Percentiles rank a stretch among this genome's conserved stretches.
Evolutionary conservation across 1,140 invertebrate genomes (phyloP).

Genomic region (Cardiocondyla obscurior): DNA sequence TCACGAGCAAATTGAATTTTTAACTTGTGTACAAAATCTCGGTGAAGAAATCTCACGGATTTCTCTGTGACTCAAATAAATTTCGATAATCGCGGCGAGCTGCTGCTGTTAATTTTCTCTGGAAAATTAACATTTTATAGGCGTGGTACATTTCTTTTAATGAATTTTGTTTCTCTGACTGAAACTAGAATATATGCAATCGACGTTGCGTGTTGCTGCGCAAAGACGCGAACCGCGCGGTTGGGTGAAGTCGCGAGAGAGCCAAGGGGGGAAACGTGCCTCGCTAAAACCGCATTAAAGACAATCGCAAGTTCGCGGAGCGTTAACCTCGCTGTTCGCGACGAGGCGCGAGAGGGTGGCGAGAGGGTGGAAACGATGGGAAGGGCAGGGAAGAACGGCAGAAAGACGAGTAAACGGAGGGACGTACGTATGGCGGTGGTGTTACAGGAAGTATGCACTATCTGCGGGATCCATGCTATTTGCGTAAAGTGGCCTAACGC

Average conservation of each 20-base stretch:
- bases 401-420: slow-evolving; percentile 60
- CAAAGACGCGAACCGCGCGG: background rate
- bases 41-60: slow-evolving; percentile 5
- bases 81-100: slow-evolving; percentile 39
- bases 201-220: background rate
- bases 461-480: slow-evolving; percentile 78
- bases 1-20: slow-evolving; percentile 53
- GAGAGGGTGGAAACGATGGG: slow-evolving; percentile 33
- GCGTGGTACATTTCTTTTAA: background rate
- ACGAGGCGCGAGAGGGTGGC: slow-evolving; percentile 29
- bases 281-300: slow-evolving; percentile 68
- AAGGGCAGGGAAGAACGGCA: slow-evolving; percentile 51
- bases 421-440: slow-evolving; percentile 37
- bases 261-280: slow-evolving; percentile 9
- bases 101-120: background rate
- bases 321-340: slow-evolving; percentile 64
- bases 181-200: slow-evolving; percentile 6
- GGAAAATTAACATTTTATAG: no score
- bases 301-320: slow-evolving; percentile 77
- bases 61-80: slow-evolving; percentile 26
- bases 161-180: slow-evolving; percentile 5
- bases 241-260: slow-evolving; percentile 17
- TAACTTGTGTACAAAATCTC: background rate
- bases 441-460: slow-evolving; percentile 73
- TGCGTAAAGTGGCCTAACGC: slow-evolving; percentile 76